A percentile compares a stretch with the other conserved stretches of the same genome.
Evolutionary conservation across 2,888 invertebrate species (phyloP).

Genomic region (Ectobius pallidus): DNA sequence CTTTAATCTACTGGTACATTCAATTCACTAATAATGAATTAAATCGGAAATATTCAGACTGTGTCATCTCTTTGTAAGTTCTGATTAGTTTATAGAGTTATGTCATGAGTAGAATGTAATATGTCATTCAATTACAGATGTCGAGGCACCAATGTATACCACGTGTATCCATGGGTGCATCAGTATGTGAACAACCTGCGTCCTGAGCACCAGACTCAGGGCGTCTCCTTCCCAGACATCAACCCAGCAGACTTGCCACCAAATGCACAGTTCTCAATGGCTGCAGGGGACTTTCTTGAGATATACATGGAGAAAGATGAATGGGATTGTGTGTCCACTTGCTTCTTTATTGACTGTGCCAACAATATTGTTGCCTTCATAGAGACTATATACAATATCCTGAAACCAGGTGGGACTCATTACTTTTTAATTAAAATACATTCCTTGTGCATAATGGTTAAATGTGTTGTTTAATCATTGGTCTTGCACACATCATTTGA

Average conservation of each 20-base stretch:
- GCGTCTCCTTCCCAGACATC: constrained; percentile 87
- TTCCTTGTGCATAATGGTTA: too few species aligned
- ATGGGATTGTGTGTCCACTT: constrained; percentile 94
- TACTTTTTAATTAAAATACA: too few species aligned
- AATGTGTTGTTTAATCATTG: too few species aligned
- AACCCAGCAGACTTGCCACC: constrained; percentile 72
- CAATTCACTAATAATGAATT: too few species aligned
- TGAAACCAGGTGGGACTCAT: constrained; percentile 73
- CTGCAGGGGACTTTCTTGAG: constrained; percentile 96
- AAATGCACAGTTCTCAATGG: constrained; percentile 84
- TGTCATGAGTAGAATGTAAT: too few species aligned
- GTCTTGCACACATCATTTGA: too few species aligned
- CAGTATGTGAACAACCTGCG: constrained; percentile 89
- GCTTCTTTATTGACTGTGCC: constrained; percentile 99
- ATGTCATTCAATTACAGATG: constrained; percentile 60
- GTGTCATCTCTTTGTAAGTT: too few species aligned
- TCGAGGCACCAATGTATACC: constrained; percentile 71
- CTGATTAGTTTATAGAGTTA: too few species aligned
- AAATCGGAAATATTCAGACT: too few species aligned
- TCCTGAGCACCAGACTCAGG: constrained; percentile 79
- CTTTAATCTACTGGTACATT: too few species aligned
- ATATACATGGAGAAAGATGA: constrained; percentile 74
- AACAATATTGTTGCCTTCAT: constrained; percentile 95
- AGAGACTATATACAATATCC: constrained; percentile 86
- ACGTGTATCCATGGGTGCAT: constrained; percentile 94